Percentiles rank a stretch among this genome's conserved stretches.
phyloP scores from a whole-genome alignment of 2,888 invertebrate genomes.

The Strigamia maritima region DNA sequence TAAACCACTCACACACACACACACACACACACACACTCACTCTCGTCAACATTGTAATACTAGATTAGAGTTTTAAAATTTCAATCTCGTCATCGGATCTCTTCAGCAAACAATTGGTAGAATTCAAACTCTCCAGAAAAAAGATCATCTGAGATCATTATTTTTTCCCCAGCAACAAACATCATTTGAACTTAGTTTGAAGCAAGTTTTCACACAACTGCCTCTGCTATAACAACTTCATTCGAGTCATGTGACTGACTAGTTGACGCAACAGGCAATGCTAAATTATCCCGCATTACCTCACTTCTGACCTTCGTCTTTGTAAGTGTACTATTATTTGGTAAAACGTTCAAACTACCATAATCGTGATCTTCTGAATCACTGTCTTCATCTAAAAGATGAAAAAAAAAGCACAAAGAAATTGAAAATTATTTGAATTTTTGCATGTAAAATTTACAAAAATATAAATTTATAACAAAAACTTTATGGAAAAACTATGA shows the following conservation, averaged over 20 bases:
- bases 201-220: slow-evolving; percentile 9
- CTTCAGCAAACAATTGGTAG: neutral
- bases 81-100: neutral
- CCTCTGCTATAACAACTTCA: slow-evolving; percentile 3
- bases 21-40: too few species aligned
- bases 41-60: neutral
- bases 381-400: neutral
- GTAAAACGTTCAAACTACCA: neutral
- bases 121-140: too few species aligned
- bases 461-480: too few species aligned
- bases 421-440: too few species aligned
- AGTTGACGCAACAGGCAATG: neutral
- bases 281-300: neutral
- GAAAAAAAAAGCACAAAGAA: neutral
- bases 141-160: too few species aligned
- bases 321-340: neutral
- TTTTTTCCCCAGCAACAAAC: too few species aligned
- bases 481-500: too few species aligned
- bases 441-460: too few species aligned
- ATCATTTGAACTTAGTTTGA: neutral
- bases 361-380: neutral
- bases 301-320: neutral
- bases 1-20: too few species aligned
- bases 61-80: neutral
- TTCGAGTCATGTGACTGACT: slow-evolving; percentile 4